Base-by-base conservation (phyloP, 2,113 vertebrate genomes). In the Kobus ellipsiprymnus region DNA sequence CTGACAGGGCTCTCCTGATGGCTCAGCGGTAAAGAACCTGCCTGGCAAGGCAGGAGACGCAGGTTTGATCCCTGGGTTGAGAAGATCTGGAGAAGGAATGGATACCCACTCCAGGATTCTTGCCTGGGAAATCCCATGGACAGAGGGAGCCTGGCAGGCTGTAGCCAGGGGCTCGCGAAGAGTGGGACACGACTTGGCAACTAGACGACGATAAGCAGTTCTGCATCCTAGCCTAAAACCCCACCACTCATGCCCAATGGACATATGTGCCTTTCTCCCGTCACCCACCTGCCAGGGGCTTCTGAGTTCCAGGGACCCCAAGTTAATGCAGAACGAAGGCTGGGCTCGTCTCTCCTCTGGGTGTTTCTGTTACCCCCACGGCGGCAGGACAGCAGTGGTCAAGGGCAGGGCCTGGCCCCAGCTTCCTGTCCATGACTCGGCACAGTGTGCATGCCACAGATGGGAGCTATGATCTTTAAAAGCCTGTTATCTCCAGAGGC, bases 141-240 rank as follows among this genome's bases (percentile, higher is more conserved):
- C 71, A 44, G 40, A 27, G 40, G 23, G 40, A 40, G 23, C 71
- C 71, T 44, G 71, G 36, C 23, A 15, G 71, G 23, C 40, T 77
- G 40, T 23, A 40, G 67, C n/a, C 67, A 36, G 67, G n/a, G 67
- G 19, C 19, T 11, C 0, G 67, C n/a, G 0, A 21, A 36, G 67
- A 71, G 17, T 7, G 11, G 71, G 6, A 7, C 7, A 44, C 23
- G 3, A 44, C 40, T 14, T 27, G 23, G 71, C 23, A 13, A 27
- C 71, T 7, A 7, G 14, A 14, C 71, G 14, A 0, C 1, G 10
- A 13, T 2, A 7, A 14, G 15, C 50, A 4, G 10, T 23, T 60
- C 71, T 29, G 21, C 52, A 12, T 19, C 29, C 54, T 33, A 50
- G 57, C 50, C 52, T n/a, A 12, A 83, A 64, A 25, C 25, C 84